Evolutionary conservation across 2,888 invertebrate genomes (phyloP), one percentile per base, ranked within the genome.

Genomic region (Aleiodes alternator): DNA sequence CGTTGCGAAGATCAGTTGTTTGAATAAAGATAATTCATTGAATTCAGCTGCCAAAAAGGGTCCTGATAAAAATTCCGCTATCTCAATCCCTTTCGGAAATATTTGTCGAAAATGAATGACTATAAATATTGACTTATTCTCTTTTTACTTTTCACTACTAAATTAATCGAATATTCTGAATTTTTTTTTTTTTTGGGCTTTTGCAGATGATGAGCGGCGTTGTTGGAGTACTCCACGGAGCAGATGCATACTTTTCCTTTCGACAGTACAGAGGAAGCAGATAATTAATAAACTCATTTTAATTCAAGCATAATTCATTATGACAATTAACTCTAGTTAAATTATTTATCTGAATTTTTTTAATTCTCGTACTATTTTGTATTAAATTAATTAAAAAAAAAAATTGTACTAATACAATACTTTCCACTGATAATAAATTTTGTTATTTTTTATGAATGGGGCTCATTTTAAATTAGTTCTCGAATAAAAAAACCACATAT

Each of bases 171-270:
- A 23, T 23, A 23, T 23, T 2, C 2, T 2, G 23, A 23, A 23
- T 2, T 23, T 23, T 23, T 23, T 23, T 56, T 56, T 74, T 80
- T 81, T n/a, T n/a, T n/a, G n/a, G 85, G 86, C 81, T 85, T 82
- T 93, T 93, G 73, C 91, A 97, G 96, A 94, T 95, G 83, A 91
- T 96, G 81, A 96, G 96, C 64, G 94, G 94, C 69, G 90, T 95
- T 14, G 92, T 95, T 29, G 95, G 95, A 16, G 89, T 95, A 48
- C 87, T 96, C 0, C 95, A 97, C 85, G 96, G 94, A 0, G 92
- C 94, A 57, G 97, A 97, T 87, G 95, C 95, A 0, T 95, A 95
- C 88, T 91, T 94, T 82, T 94, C 96, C 0, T 95, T 94, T 83
- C 92, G 91, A 82, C 93, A 94, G 84, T 93, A 92, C 80, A 93